Evolutionary conservation across 2,113 vertebrate species (phyloP).

Genomic region (Tychaedon coryphoeus): DNA sequence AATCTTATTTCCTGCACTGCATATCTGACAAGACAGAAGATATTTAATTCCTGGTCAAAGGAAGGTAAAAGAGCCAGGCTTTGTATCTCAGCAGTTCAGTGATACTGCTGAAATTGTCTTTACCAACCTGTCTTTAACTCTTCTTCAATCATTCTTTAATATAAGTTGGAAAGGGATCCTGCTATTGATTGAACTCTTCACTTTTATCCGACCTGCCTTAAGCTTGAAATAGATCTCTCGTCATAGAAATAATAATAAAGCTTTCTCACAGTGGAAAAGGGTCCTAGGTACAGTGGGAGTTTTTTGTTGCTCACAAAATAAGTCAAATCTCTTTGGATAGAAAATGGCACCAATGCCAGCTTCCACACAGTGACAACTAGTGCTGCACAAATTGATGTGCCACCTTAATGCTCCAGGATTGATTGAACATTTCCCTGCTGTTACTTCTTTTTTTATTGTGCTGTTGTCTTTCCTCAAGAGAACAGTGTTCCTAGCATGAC

Average conservation of each 20-base stretch:
- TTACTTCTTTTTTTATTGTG: not conserved
- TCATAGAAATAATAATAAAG: slow-evolving; percentile 26
- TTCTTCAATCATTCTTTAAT: not conserved
- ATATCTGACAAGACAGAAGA: not conserved
- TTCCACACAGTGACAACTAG: not conserved
- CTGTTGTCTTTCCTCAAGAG: slow-evolving; percentile 34
- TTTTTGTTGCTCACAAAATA: not conserved
- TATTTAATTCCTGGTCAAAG: not conserved
- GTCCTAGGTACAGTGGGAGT: not conserved
- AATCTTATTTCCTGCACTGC: not conserved
- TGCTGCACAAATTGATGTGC: slow-evolving; percentile 49
- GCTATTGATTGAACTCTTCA: not conserved
- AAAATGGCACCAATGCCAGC: not conserved
- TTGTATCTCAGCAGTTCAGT: not conserved
- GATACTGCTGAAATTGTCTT: not conserved
- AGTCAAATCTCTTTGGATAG: slow-evolving; percentile 6
- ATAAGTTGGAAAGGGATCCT: not conserved
- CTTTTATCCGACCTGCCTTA: slow-evolving; percentile 1
- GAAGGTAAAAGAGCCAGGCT: not conserved
- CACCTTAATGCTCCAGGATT: slow-evolving; percentile 14
- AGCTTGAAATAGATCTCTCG: slow-evolving; percentile 6
- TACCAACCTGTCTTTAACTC: not conserved
- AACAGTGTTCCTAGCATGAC: slow-evolving; percentile 31
- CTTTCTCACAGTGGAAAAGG: not conserved
- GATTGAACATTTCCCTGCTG: slow-evolving; percentile 38